phyloP scores from a whole-genome alignment of 2,888 invertebrate genomes.

The Troglohyphantes excavatus region DNA sequence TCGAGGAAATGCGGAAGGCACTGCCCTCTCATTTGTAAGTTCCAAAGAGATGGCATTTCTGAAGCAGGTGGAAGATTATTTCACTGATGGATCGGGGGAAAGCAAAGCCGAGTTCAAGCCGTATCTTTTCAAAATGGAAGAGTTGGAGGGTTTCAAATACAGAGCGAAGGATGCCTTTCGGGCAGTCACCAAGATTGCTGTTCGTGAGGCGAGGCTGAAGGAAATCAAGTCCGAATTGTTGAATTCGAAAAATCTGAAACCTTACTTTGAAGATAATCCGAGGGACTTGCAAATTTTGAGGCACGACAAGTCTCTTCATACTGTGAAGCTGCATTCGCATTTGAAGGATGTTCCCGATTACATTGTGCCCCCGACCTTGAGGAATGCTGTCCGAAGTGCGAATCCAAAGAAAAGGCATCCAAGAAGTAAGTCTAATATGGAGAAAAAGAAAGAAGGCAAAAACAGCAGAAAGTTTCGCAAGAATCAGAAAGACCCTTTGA shows the following conservation, averaged over 20 bases:
- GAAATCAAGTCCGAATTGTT: constrained; percentile 97
- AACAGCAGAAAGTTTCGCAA: constrained; percentile 37
- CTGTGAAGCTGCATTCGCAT: constrained; percentile 91
- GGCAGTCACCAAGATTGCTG: constrained; percentile 95
- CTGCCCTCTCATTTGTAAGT: constrained; percentile 90
- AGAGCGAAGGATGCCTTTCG: constrained; percentile 97
- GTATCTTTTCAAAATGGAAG: constrained; percentile 96
- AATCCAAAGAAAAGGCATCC: constrained; percentile 2
- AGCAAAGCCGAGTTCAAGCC: constrained; percentile 85
- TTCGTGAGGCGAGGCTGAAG: constrained; percentile 95
- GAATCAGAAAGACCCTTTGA: constrained; percentile 74
- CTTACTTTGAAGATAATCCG: constrained; percentile 96
- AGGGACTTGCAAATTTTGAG: constrained; percentile 91
- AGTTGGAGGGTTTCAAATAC: constrained; percentile 97
- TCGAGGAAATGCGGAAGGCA: constrained; percentile 88
- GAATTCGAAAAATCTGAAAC: constrained; percentile 94
- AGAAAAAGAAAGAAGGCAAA: constrained; percentile 30
- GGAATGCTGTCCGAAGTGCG: constrained; percentile 16
- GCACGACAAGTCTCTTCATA: constrained; percentile 88
- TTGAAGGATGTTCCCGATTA: constrained; percentile 96
- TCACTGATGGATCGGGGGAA: constrained; percentile 59
- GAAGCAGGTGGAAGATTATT: constrained; percentile 73
- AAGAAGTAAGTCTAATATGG: not conserved
- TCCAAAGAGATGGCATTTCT: constrained; percentile 88
- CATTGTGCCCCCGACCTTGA: constrained; percentile 83